Evolutionary conservation across 1,140 invertebrate genomes (phyloP).

Genomic region (Oncopodura yosiiana): DNA sequence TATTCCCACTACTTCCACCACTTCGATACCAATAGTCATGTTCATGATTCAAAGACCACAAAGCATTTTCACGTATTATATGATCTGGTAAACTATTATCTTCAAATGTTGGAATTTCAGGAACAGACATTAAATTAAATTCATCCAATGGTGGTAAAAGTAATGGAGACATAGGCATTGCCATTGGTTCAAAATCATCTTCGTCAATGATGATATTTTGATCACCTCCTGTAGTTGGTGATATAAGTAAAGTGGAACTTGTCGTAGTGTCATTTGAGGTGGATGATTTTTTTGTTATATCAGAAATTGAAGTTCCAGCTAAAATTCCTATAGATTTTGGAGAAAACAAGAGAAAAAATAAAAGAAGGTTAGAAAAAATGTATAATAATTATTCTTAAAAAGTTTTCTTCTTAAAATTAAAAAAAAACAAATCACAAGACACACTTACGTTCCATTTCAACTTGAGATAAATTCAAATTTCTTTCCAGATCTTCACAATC

Average conservation of each 20-base stretch:
- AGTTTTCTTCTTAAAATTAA: too few relatives aligned
- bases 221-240: too few relatives aligned
- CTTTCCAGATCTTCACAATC: too few relatives aligned
- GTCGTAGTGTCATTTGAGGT: too few relatives aligned
- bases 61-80: conserved; percentile 23
- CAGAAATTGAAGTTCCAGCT: background rate
- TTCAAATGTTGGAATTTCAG: conserved; percentile 26
- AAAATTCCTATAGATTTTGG: background rate
- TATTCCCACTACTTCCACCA: background rate
- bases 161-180: background rate
- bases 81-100: conserved; percentile 25
- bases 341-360: too few relatives aligned
- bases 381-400: too few relatives aligned
- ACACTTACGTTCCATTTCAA: too few relatives aligned
- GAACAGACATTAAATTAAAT: conserved; percentile 20
- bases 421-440: too few relatives aligned
- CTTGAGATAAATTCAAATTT: too few relatives aligned
- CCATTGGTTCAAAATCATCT: background rate
- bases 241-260: too few relatives aligned
- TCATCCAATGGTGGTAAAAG: conserved; percentile 16
- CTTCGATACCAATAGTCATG: conserved; percentile 20
- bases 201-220: background rate
- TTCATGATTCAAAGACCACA: conserved; percentile 19
- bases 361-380: too few relatives aligned
- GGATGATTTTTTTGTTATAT: background rate